Conservation (phyloP, 2,888 invertebrate genomes). For the Pristionchus fissidentatus region DNA sequence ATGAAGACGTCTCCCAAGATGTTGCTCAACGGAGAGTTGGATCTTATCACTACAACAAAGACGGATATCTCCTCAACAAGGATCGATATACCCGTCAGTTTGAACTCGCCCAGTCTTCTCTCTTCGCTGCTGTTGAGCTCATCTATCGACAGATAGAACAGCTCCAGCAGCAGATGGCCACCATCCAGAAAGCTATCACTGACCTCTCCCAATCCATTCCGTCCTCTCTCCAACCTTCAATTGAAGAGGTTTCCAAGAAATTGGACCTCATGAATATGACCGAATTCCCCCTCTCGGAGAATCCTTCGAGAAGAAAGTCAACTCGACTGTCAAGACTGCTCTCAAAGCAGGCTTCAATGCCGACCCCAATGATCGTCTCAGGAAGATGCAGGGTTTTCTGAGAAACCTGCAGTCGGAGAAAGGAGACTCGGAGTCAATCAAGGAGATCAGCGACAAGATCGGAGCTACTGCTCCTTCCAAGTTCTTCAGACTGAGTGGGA, state of each 20-base stretch:
- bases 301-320: too few relatives aligned
- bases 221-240: background rate
- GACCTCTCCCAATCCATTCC: background rate
- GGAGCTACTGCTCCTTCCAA: background rate
- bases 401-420: background rate
- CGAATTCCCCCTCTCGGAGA: background rate
- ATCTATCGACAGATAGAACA: background rate
- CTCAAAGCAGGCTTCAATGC: background rate
- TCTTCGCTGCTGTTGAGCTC: background rate
- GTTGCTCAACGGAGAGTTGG: too few relatives aligned
- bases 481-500: background rate
- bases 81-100: too few relatives aligned
- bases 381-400: background rate
- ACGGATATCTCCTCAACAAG: too few relatives aligned
- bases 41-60: too few relatives aligned
- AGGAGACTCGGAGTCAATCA: background rate
- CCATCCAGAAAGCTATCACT: background rate
- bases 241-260: background rate
- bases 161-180: background rate
- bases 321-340: background rate
- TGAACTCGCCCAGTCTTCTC: background rate
- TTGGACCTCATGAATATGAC: background rate
- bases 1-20: too few relatives aligned
- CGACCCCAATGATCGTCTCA: background rate
- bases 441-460: background rate